phyloP scores from a whole-genome alignment of 2,888 invertebrate species.

The Parnassius apollo region DNA sequence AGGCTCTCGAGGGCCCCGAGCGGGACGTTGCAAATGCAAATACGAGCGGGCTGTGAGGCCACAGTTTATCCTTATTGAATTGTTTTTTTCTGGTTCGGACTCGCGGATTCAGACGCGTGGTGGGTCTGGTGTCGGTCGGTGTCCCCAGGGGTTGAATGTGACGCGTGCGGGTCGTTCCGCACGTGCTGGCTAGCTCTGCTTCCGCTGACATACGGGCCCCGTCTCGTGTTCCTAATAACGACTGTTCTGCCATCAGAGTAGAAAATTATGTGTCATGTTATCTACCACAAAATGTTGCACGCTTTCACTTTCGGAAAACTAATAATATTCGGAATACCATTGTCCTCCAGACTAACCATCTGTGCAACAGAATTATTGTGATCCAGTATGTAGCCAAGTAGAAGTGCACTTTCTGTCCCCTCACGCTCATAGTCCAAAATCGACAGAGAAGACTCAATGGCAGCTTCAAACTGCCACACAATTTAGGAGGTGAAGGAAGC shows the following conservation, averaged over 20 bases:
- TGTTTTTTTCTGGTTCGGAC: not conserved
- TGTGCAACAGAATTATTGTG: too few relatives aligned
- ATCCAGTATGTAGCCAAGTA: too few relatives aligned
- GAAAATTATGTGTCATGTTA: not conserved
- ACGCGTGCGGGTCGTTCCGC: slow-evolving; percentile 6
- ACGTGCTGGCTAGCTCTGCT: slow-evolving; percentile 6
- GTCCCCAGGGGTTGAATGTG: not conserved
- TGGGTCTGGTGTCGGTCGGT: slow-evolving; percentile 4
- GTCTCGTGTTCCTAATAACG: slow-evolving; percentile 3
- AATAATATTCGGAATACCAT: too few relatives aligned
- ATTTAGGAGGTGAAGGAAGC: too few relatives aligned
- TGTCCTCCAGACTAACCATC: too few relatives aligned
- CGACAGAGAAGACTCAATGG: too few relatives aligned
- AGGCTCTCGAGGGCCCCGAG: slow-evolving; percentile 54
- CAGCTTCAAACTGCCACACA: too few relatives aligned
- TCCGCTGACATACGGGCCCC: slow-evolving; percentile 6
- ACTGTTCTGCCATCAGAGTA: not conserved
- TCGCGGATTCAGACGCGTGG: not conserved
- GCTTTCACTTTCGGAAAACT: not conserved
- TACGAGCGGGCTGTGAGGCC: slow-evolving; percentile 30
- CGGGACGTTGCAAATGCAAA: slow-evolving; percentile 45
- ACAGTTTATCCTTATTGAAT: slow-evolving; percentile 14
- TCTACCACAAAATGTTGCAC: not conserved
- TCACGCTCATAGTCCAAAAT: too few relatives aligned
- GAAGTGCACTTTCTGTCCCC: too few relatives aligned